phyloP scores from a whole-genome alignment of 2,888 invertebrate genomes.

The Sycophila texana region DNA sequence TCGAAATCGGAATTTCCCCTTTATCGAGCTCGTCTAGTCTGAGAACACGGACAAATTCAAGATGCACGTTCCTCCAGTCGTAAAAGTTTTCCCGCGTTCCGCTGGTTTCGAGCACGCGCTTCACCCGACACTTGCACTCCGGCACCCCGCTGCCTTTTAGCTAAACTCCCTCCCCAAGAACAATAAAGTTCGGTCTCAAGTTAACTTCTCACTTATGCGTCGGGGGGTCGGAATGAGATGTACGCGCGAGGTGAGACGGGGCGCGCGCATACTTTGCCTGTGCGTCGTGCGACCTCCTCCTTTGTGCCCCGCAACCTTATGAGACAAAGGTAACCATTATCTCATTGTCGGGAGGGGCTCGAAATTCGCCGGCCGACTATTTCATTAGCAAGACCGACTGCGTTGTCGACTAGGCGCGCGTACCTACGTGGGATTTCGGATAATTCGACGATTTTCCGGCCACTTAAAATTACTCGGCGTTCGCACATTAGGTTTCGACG shows the following conservation, averaged over 20 bases:
- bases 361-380: slow-evolving; percentile 32
- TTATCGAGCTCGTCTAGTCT: neutral
- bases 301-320: neutral
- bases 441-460: slow-evolving; percentile 55
- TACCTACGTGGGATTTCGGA: slow-evolving; percentile 45
- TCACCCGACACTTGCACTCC: neutral
- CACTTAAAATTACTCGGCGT: slow-evolving; percentile 28
- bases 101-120: neutral
- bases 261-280: neutral
- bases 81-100: slow-evolving; percentile 1
- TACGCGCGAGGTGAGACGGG: slow-evolving; percentile 3
- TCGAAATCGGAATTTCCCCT: neutral
- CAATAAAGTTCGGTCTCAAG: slow-evolving; percentile 44
- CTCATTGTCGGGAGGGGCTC: slow-evolving; percentile 43
- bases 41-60: neutral
- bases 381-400: slow-evolving; percentile 31
- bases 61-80: neutral
- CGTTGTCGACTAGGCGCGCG: slow-evolving; percentile 30
- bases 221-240: slow-evolving; percentile 18
- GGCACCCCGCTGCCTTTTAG: slow-evolving; percentile 5
- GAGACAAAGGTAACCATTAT: slow-evolving; percentile 46
- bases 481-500: neutral
- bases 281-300: neutral
- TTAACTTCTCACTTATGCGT: slow-evolving; percentile 47
- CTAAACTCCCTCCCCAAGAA: slow-evolving; percentile 29